phyloP scores from a whole-genome alignment of 2,797 vertebrate species.

The Erpetoichthys calabaricus region DNA sequence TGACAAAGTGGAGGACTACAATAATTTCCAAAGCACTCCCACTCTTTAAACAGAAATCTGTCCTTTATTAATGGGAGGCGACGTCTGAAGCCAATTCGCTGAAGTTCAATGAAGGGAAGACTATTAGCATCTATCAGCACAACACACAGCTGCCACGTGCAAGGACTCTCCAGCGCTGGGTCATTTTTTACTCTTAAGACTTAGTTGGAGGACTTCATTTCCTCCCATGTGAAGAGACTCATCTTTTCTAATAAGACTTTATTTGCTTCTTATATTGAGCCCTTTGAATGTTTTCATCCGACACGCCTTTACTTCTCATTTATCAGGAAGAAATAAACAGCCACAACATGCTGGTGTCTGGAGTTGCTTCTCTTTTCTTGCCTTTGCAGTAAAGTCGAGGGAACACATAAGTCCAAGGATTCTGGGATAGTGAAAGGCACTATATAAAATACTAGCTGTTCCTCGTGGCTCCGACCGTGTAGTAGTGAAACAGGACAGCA shows the following conservation, averaged over 20 bases:
- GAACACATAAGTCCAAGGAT: too few relatives aligned
- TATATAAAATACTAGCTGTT: too few relatives aligned
- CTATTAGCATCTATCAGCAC: constrained; percentile 31
- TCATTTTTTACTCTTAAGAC: background rate
- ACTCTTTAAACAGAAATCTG: constrained; percentile 7
- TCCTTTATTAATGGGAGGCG: constrained; percentile 22
- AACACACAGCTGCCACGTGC: constrained; percentile 17
- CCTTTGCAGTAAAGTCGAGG: too few relatives aligned
- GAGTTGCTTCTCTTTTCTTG: too few relatives aligned
- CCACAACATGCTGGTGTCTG: too few relatives aligned
- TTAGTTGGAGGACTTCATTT: background rate
- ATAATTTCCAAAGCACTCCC: background rate
- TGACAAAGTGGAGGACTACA: background rate
- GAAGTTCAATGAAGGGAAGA: constrained; percentile 26
- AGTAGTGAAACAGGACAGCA: too few relatives aligned
- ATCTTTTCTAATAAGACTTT: background rate
- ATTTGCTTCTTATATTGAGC: too few relatives aligned
- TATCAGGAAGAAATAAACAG: too few relatives aligned
- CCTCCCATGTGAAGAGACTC: background rate
- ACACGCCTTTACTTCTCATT: too few relatives aligned
- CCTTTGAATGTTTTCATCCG: too few relatives aligned
- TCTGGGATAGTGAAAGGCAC: too few relatives aligned
- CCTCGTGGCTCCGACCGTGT: too few relatives aligned
- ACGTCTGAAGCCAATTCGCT: constrained; percentile 18
- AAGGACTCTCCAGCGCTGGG: constrained; percentile 15